phyloP scores from a whole-genome alignment of 2,113 vertebrate species.

The Thymallus thymallus region DNA sequence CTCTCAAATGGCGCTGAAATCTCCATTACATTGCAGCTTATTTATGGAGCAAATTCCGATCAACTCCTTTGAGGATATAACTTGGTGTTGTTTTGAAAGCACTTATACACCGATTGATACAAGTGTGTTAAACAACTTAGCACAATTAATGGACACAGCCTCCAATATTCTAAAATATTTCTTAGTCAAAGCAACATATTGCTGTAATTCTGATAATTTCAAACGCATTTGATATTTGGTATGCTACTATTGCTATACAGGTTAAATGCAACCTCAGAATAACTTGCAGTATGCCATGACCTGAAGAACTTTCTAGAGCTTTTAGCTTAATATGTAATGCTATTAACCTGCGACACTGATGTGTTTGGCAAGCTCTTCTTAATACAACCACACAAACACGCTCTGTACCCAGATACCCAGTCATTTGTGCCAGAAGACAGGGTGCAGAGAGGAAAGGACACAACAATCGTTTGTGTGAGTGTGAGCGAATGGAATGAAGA shows the following conservation, averaged over 20 bases:
- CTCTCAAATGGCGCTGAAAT: constrained; percentile 28
- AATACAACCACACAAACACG: neutral
- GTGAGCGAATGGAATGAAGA: neutral
- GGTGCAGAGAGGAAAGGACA: neutral
- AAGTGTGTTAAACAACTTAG: no score
- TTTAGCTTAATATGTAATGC: neutral
- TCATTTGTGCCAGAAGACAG: neutral
- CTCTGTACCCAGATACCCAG: neutral
- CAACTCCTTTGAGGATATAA: neutral
- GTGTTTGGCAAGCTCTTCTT: no score
- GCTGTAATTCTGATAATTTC: neutral
- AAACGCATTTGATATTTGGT: neutral
- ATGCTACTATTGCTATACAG: neutral
- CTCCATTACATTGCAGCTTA: neutral
- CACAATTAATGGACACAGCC: no score
- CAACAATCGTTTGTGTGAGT: neutral
- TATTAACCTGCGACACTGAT: neutral
- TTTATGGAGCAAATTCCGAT: neutral
- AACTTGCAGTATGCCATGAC: neutral
- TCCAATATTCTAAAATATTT: no score
- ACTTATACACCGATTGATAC: neutral
- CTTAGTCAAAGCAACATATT: no score
- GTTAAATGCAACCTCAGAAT: no score
- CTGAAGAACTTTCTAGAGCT: neutral
- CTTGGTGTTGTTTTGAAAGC: neutral